A percentile compares a stretch with the other conserved stretches of the same genome.
Evolutionary conservation across 2,113 vertebrate species (phyloP).

Genomic region (Dicentrarchus labrax): DNA sequence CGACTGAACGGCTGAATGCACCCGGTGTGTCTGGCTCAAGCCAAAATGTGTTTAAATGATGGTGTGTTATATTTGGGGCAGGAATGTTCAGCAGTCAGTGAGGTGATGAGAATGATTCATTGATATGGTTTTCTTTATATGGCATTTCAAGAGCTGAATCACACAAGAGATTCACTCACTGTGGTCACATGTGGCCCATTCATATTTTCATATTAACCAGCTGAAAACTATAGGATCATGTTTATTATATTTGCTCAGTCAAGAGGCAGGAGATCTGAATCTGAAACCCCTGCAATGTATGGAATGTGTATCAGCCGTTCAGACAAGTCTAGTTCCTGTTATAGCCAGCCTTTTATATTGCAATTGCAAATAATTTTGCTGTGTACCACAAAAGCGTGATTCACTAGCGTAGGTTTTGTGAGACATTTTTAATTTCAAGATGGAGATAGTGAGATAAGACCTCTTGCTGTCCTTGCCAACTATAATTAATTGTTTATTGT

Average conservation of each 20-base stretch:
- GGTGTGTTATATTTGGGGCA: constrained; percentile 20
- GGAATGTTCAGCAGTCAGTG: constrained; percentile 1
- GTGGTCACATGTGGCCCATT: too few species aligned
- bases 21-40: constrained; percentile 28
- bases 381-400: not conserved
- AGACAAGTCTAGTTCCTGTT: not conserved
- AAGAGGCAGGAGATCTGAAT: not conserved
- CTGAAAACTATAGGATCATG: not conserved
- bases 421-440: constrained; percentile 53
- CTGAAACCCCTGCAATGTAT: not conserved
- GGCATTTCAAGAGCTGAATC: too few species aligned
- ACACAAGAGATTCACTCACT: too few species aligned
- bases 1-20: constrained; percentile 13
- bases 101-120: constrained; percentile 8
- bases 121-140: too few species aligned
- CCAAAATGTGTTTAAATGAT: constrained; percentile 20
- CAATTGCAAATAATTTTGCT: not conserved
- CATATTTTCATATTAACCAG: not conserved
- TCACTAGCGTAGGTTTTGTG: constrained; percentile 6
- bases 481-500: constrained; percentile 70
- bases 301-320: not conserved
- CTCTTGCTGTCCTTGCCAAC: constrained; percentile 42
- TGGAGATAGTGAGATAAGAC: constrained; percentile 41
- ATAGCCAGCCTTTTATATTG: not conserved
- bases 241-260: not conserved